Conservation (phyloP, 2,888 invertebrate genomes). For the Oxystoma pomonae region DNA sequence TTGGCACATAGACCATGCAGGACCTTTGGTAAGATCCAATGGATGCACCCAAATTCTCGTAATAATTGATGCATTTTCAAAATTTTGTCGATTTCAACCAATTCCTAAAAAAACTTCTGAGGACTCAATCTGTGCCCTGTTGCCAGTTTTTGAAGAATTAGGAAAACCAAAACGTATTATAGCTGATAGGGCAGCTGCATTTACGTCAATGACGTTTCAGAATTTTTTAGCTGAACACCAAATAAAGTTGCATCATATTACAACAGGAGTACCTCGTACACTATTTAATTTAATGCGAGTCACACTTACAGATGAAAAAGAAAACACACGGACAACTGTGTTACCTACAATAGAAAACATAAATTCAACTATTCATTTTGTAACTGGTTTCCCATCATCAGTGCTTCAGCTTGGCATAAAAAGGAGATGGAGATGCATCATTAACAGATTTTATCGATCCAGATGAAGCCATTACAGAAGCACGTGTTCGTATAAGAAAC, state of each 20-base stretch:
- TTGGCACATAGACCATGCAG: slow-evolving; percentile 30
- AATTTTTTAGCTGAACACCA: slow-evolving; percentile 18
- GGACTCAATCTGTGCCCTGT: slow-evolving; percentile 18
- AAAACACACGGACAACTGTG: slow-evolving; percentile 3
- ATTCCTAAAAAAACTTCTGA: slow-evolving; percentile 24
- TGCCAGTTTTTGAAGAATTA: slow-evolving; percentile 20
- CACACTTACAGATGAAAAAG: slow-evolving; percentile 5
- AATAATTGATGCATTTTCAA: slow-evolving; percentile 27
- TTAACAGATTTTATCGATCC: slow-evolving; percentile 19
- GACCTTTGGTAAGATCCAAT: slow-evolving; percentile 22
- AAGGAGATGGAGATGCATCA: slow-evolving; percentile 17
- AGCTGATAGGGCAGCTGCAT: slow-evolving; percentile 20
- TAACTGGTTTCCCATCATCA: slow-evolving; percentile 15
- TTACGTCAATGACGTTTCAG: slow-evolving; percentile 16
- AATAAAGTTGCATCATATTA: slow-evolving; percentile 16
- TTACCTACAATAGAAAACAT: slow-evolving; percentile 19
- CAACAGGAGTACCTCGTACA: slow-evolving; percentile 14
- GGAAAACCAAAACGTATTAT: slow-evolving; percentile 12
- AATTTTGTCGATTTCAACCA: slow-evolving; percentile 20
- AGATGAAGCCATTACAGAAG: slow-evolving; percentile 19
- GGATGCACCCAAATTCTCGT: slow-evolving; percentile 25
- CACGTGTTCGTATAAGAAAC: slow-evolving; percentile 12
- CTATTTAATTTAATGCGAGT: slow-evolving; percentile 4
- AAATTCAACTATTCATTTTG: slow-evolving; percentile 21
- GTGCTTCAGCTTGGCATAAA: slow-evolving; percentile 23